Evolutionary conservation across 2,113 vertebrate species (phyloP), one percentile per base, ranked within the genome.

Genomic region (Petroica traversi): DNA sequence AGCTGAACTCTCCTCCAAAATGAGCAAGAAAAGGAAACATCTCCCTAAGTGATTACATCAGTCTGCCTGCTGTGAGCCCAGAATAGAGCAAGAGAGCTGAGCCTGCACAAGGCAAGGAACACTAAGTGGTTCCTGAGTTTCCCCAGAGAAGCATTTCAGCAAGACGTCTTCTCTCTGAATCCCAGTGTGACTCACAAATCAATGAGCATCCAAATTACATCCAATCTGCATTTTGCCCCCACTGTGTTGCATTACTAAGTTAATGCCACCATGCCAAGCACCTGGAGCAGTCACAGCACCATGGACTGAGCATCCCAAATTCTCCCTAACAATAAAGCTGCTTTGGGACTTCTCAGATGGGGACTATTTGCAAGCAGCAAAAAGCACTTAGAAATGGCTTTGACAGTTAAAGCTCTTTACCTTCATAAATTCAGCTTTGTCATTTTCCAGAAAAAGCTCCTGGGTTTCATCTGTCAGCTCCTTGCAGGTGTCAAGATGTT

Each of bases 401-500:
- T 48, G 34, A 24, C 43, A 76, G 15, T 58, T 72, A 75, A 81
- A 73, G n/a, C 2, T 55, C 79, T 95, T 95, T 96, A 99, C 99
- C 99, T 99, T 98, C 46, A 99, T 97, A 97, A 99, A 99, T 19
- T 96, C 92, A 25, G 97, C 97, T 96, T 98, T 98, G 97, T 99
- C 98, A 19, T 97, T 97, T 90, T 96, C 95, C 23, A 98, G 98
- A 92, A 98, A 98, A 33, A 99, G 94, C 83, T 98, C 97, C 91
- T 99, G 99, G 5, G 99, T 98, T 5, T 90, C 69, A 81, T 99
- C 99, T 78, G 99, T 99, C 68, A 99, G 98, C 41, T 99, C 98
- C 89, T 99, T 99, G 77, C 99, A 99, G 36, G 97, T 94, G 14
- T 99, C 99, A 7, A 99, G 98, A 14, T 97, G 98, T 34, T 95